These are phyloP conservation scores for Gobiocypris rarus DNA, from an alignment of 2,113 vertebrate genomes.

Conservation along the genomic window DNA sequence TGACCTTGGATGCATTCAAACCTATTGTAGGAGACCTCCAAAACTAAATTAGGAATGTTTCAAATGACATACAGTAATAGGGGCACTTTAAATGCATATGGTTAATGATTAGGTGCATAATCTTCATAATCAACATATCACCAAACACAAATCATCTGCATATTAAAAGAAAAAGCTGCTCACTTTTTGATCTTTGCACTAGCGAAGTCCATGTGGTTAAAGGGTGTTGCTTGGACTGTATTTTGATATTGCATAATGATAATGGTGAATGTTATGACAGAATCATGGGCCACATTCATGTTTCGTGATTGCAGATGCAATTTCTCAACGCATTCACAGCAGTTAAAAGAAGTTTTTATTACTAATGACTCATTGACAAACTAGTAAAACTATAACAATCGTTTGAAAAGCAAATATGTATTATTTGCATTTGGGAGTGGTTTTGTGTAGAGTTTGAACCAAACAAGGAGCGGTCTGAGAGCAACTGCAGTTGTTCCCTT, in stretches of 20 bases:
- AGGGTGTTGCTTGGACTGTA: neutral
- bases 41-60: too few species aligned
- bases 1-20: too few species aligned
- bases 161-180: neutral
- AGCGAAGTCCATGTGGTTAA: neutral
- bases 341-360: neutral
- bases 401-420: neutral
- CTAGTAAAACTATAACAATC: neutral
- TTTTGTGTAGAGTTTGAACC: neutral
- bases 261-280: neutral
- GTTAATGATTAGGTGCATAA: neutral
- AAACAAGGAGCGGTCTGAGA: neutral
- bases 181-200: neutral
- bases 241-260: neutral
- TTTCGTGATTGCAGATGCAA: neutral
- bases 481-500: neutral
- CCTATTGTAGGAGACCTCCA: too few species aligned
- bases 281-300: neutral
- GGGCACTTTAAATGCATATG: neutral
- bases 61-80: too few species aligned
- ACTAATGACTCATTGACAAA: neutral
- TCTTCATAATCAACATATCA: neutral
- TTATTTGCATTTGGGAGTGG: constrained; percentile 10
- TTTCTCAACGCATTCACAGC: neutral
- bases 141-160: neutral